Evolutionary conservation across 2,113 vertebrate genomes (phyloP), one percentile per base, ranked within the genome.

Genomic region (Ameiurus melas): DNA sequence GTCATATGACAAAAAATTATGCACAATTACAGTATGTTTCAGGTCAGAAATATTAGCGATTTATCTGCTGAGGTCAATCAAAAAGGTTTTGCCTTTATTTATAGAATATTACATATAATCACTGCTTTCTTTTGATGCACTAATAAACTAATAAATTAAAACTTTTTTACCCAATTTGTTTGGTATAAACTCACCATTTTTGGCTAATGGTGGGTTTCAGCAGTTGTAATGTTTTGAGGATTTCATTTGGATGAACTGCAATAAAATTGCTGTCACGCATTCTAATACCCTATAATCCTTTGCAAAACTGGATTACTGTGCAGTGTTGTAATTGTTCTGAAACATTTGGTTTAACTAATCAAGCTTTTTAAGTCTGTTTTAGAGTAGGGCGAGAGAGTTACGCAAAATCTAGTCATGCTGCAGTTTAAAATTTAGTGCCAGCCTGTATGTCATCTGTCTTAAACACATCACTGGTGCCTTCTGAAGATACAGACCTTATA

Each of bases 391-490:
- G 5, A 3, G 33, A 33, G 51, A 81, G 57, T 1, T 62, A 43
- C 33, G 62, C 8, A 36, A 82, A 10, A 80, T 57, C 1, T 3
- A 80, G 13, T 71, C 64, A 73, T 43, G 6, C 13, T 27, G 27
- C 43, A 87, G n/a, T 77, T 89, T 94, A 58, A 98, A 97, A 97
- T 86, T 96, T 96, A n/a, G 96, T 94, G 10, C 94, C 95, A 85
- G 96, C 94, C 86, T 96, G 95, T 90, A 97, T 95, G 86, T 97
- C 96, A 20, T 94, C 93, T 0, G 97, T 97, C 79, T 97, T 95
- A 92, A 97, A 94, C 0, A 95, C 91, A 0, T 97, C 95, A 1
- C 98, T 95, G 0, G 62, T 66, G 4, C 96, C 97, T 91, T 97
- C 95, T 0, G 95, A 92, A 5, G 93, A 97, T 90, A 96, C 89